Evolutionary conservation across 2,113 vertebrate genomes (phyloP).

Genomic region (Gobius niger): DNA sequence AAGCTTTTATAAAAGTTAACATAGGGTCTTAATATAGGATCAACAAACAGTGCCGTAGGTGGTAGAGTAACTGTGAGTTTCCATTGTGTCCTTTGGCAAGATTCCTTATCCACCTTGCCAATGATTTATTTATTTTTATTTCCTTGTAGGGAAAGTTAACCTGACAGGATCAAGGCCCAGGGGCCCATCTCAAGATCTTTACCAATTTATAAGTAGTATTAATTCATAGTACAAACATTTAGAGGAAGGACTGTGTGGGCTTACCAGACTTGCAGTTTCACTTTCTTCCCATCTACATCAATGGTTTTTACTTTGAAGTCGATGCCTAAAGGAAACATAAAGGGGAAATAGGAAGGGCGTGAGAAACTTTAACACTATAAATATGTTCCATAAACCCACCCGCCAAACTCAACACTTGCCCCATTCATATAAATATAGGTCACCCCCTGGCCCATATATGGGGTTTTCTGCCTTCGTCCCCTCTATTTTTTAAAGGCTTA

Average conservation of each 20-base stretch:
- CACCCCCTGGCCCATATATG: constrained; percentile 17
- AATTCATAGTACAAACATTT: background rate
- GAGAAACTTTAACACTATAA: constrained; percentile 32
- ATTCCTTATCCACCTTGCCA: no score
- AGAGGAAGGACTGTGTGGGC: constrained; percentile 23
- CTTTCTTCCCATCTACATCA: constrained; percentile 91
- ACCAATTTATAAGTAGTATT: no score
- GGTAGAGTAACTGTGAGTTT: no score
- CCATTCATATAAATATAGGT: constrained; percentile 43
- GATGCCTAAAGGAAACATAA: constrained; percentile 76
- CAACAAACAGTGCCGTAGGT: no score
- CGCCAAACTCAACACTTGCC: constrained; percentile 19
- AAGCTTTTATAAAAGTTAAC: no score
- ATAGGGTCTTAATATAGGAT: no score
- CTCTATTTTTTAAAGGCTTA: constrained; percentile 7
- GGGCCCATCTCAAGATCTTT: no score
- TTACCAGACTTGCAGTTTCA: constrained; percentile 96
- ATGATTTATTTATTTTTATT: no score
- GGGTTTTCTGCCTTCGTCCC: constrained; percentile 24
- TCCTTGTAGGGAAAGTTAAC: no score
- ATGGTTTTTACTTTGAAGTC: constrained; percentile 96
- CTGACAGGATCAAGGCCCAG: no score
- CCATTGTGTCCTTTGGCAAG: no score
- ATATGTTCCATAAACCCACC: constrained; percentile 26
- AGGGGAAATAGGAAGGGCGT: background rate